Evolutionary conservation across 2,113 vertebrate genomes (phyloP), one percentile per base, ranked within the genome.

Genomic region (Suricata suricatta): DNA sequence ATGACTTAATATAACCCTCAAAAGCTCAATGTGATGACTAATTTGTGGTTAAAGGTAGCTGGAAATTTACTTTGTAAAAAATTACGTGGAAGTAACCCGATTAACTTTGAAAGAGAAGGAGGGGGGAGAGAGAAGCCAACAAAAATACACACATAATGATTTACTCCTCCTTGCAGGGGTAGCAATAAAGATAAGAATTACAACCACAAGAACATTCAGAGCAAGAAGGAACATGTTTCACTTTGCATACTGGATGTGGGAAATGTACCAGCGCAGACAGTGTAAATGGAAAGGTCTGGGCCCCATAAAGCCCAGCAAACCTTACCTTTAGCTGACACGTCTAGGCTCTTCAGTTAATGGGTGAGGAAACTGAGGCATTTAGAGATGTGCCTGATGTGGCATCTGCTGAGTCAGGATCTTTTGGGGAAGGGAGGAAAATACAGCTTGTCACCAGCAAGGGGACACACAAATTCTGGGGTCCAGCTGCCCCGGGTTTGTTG

Each of bases 41-140:
- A 98, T 96, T 84, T 84, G 93, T 97, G 90, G 97, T 82, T 93
- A 96, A 96, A 97, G 76, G 87, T 77, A 81, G 93, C 77, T 92
- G 97, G 96, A 95, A 97, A 97, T 97, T 96, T 98, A 96, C 96
- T 97, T 84, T 77, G 69, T 96, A 92, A 96, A 97, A 97, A 93
- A 96, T 96, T 66, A 92, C 15, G 7, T 71, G 64, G 60, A 97
- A 93, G 90, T 90, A 96, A 97, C 38, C 88, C 0, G 3, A 95
- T 95, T 93, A 90, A 92, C 91, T 97, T 88, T 50, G 96, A 95
- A 94, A 88, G 57, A 90, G 74, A 88, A 50, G 1, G 50, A 2
- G 17, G 12, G 2, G 19, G 8, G 4, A 1, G 14, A 12, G 50
- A 33, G 68, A 41, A 57, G 35, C 8, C 80, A 95, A 93, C 31